phyloP scores from a whole-genome alignment of 1,140 invertebrate species.

The Drosophila pachea region DNA sequence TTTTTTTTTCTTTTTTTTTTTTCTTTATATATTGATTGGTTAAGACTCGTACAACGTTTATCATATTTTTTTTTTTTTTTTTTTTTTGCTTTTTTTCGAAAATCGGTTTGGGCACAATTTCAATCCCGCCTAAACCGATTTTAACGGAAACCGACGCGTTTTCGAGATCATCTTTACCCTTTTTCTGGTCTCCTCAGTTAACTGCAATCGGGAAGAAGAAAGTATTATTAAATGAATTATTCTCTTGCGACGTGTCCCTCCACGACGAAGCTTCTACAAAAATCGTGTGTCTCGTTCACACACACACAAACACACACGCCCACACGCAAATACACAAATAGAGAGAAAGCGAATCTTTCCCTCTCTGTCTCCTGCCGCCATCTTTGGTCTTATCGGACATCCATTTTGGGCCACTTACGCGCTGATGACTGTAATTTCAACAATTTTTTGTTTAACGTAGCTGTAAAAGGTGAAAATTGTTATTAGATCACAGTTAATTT shows the following conservation, averaged over 20 bases:
- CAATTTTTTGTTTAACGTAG: slow-evolving; percentile 6
- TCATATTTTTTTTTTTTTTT: slow-evolving; percentile 12
- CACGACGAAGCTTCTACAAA: not conserved
- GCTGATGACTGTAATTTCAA: slow-evolving; percentile 13
- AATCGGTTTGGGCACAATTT: slow-evolving; percentile 40
- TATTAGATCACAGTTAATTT: slow-evolving; percentile 57
- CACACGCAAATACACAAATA: not conserved
- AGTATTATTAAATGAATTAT: not conserved
- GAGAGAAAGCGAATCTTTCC: not conserved
- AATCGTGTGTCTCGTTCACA: slow-evolving; percentile 2
- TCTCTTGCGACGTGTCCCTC: slow-evolving; percentile 43
- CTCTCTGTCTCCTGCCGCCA: not conserved
- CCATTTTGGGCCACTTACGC: slow-evolving; percentile 33
- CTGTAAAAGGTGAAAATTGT: slow-evolving; percentile 34
- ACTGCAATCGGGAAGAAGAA: slow-evolving; percentile 7
- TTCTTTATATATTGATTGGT: slow-evolving; percentile 20
- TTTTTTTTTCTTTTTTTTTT: not conserved
- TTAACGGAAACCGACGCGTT: slow-evolving; percentile 35
- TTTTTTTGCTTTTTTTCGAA: slow-evolving; percentile 24
- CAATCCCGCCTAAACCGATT: slow-evolving; percentile 36
- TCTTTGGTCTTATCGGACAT: not conserved
- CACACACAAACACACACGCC: slow-evolving; percentile 15
- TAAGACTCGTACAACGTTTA: slow-evolving; percentile 7
- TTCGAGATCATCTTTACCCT: slow-evolving; percentile 16
- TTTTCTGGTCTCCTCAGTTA: slow-evolving; percentile 1